Percentiles rank a stretch among this genome's conserved stretches.
Conservation (phyloP, 2,888 invertebrate genomes). For the Hirtodrosophila confusa region DNA sequence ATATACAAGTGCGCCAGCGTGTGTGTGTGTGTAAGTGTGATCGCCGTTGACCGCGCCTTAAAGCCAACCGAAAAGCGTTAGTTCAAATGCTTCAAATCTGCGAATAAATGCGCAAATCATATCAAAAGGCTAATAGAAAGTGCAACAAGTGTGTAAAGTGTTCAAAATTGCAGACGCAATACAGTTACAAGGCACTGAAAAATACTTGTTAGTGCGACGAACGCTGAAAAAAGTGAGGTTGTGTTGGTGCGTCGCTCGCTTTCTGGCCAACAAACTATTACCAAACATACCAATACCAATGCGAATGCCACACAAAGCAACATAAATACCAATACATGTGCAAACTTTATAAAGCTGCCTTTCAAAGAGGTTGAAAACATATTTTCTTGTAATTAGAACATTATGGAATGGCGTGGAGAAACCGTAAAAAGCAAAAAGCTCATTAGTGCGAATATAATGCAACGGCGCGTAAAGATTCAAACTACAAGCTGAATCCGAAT, state of each 20-base stretch:
- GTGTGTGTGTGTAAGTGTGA: slow-evolving; percentile 46
- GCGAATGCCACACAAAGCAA: slow-evolving; percentile 30
- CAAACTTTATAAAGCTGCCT: slow-evolving; percentile 12
- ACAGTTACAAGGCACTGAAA: slow-evolving; percentile 18
- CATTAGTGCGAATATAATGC: slow-evolving; percentile 54
- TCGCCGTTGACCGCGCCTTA: slow-evolving; percentile 76
- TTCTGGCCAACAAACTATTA: slow-evolving; percentile 67
- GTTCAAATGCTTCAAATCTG: slow-evolving; percentile 17
- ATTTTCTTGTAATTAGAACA: slow-evolving; percentile 58
- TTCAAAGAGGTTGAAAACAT: slow-evolving; percentile 21
- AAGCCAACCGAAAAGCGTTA: slow-evolving; percentile 61
- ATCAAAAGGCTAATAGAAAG: slow-evolving; percentile 25
- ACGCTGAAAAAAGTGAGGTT: slow-evolving; percentile 68
- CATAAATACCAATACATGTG: slow-evolving; percentile 25
- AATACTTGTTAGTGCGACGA: slow-evolving; percentile 28
- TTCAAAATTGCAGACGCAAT: slow-evolving; percentile 17
- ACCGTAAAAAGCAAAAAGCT: slow-evolving; percentile 37
- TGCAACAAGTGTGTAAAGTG: slow-evolving; percentile 53
- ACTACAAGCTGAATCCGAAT: slow-evolving; percentile 16
- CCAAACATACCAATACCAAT: slow-evolving; percentile 64
- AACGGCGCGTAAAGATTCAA: slow-evolving; percentile 63
- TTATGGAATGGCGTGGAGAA: slow-evolving; percentile 36
- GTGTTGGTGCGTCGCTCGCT: slow-evolving; percentile 63
- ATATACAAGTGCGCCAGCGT: slow-evolving; percentile 8
- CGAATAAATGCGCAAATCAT: slow-evolving; percentile 24